Evolutionary conservation across 2,888 invertebrate genomes (phyloP).

Genomic region (Dasypogon diadema): DNA sequence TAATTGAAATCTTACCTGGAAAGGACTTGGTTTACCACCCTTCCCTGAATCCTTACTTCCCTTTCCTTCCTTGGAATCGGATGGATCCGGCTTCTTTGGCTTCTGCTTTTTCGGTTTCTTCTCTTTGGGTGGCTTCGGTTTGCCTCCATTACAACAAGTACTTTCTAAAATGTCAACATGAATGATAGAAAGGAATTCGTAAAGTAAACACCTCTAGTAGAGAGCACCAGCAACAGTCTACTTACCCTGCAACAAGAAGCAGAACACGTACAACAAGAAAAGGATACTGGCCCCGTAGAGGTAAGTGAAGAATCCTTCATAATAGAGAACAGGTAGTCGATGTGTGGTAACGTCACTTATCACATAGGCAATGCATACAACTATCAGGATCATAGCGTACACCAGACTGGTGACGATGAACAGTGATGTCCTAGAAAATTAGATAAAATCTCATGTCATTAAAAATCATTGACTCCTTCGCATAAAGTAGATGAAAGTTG

Average conservation of each 20-base stretch:
- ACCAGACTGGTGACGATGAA: constrained; percentile 97
- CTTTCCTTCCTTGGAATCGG: constrained; percentile 71
- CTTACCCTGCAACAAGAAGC: constrained; percentile 88
- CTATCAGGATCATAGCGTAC: constrained; percentile 93
- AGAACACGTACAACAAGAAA: constrained; percentile 93
- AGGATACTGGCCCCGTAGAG: constrained; percentile 93
- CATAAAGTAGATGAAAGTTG: not conserved
- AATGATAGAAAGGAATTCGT: not conserved
- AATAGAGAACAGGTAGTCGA: constrained; percentile 91
- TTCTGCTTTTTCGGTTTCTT: constrained; percentile 79
- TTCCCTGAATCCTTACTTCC: constrained; percentile 74
- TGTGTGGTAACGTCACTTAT: constrained; percentile 95
- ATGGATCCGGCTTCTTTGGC: constrained; percentile 73
- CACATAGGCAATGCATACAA: constrained; percentile 93
- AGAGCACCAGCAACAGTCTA: constrained; percentile 49
- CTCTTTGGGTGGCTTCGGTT: constrained; percentile 77
- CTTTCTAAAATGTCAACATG: constrained; percentile 72
- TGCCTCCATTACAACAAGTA: constrained; percentile 82
- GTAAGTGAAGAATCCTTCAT: constrained; percentile 96
- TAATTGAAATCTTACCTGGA: constrained; percentile 71
- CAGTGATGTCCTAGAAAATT: constrained; percentile 80
- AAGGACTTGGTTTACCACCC: constrained; percentile 76
- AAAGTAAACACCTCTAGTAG: not conserved
- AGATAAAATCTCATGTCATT: constrained; percentile 2
- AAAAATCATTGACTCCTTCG: not conserved